These are phyloP conservation scores for Andrena fulva DNA, from an alignment of 2,888 invertebrate genomes.

Conservation along the genomic window DNA sequence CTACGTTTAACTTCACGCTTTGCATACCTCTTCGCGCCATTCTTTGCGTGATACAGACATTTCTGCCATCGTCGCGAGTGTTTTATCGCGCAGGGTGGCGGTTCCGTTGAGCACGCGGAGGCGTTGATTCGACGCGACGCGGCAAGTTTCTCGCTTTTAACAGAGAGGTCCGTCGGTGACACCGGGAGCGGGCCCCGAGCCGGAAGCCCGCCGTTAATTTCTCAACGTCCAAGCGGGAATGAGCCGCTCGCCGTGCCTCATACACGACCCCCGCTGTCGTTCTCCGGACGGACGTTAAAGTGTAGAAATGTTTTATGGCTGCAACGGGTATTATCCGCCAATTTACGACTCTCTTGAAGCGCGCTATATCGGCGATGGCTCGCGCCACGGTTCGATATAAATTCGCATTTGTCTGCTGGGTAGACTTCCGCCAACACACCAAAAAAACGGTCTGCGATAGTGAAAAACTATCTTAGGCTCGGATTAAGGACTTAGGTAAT, in stretches of 20 bases:
- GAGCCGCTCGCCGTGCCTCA: slow-evolving; percentile 35
- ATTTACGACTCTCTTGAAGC: slow-evolving; percentile 72
- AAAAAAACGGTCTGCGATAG: neutral
- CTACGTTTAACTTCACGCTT: no score
- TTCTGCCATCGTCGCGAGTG: neutral
- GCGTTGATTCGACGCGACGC: slow-evolving; percentile 43
- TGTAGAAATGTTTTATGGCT: slow-evolving; percentile 76
- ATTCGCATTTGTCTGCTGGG: slow-evolving; percentile 36
- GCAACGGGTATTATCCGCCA: slow-evolving; percentile 72
- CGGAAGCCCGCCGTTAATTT: slow-evolving; percentile 68
- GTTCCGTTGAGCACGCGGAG: slow-evolving; percentile 11
- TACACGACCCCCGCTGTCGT: slow-evolving; percentile 35
- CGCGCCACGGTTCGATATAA: slow-evolving; percentile 41
- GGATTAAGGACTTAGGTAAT: no score
- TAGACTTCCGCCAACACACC: neutral
- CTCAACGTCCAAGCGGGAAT: slow-evolving; percentile 56
- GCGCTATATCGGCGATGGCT: slow-evolving; percentile 28
- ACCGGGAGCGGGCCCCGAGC: slow-evolving; percentile 51
- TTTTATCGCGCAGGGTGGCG: neutral
- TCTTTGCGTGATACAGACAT: neutral
- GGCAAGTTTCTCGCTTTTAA: slow-evolving; percentile 38
- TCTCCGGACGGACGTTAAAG: slow-evolving; percentile 69
- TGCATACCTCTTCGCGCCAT: neutral
- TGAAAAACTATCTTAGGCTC: no score
- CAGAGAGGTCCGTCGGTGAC: slow-evolving; percentile 14